These are phyloP conservation scores for Pipistrellus pipistrellus DNA, from an alignment of 2,797 vertebrate species.

Conservation along the genomic window DNA sequence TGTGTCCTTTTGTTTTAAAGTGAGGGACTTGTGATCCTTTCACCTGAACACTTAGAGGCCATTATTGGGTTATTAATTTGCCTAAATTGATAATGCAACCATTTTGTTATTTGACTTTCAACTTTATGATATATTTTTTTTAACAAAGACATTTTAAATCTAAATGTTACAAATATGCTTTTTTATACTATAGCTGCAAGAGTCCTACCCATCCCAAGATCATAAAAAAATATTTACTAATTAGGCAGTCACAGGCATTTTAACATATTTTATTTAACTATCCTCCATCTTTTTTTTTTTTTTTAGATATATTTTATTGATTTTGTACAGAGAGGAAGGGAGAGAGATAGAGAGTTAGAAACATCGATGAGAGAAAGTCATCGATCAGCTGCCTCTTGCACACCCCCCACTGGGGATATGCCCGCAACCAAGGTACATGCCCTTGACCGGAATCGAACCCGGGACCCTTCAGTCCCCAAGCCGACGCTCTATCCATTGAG, in stretches of 20 bases:
- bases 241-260: background rate
- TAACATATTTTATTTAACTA: slow-evolving; percentile 34
- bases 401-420: too few species aligned
- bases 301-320: too few species aligned
- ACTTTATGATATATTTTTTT: slow-evolving; percentile 16
- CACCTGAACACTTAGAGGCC: background rate
- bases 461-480: too few species aligned
- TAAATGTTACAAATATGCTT: slow-evolving; percentile 18
- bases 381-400: too few species aligned
- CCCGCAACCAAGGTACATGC: too few species aligned
- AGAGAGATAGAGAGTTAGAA: too few species aligned
- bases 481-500: too few species aligned
- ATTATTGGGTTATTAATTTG: background rate
- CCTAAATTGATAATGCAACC: background rate
- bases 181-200: background rate
- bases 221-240: background rate
- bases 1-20: background rate
- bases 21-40: background rate
- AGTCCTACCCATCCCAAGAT: background rate
- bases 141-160: background rate
- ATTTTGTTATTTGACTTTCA: slow-evolving; percentile 3
- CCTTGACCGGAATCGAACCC: too few species aligned
- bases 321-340: too few species aligned
- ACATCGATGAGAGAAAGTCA: too few species aligned
- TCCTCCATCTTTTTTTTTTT: background rate